Evolutionary conservation across 2,888 invertebrate species (phyloP).

Genomic region (Tipula unca): DNA sequence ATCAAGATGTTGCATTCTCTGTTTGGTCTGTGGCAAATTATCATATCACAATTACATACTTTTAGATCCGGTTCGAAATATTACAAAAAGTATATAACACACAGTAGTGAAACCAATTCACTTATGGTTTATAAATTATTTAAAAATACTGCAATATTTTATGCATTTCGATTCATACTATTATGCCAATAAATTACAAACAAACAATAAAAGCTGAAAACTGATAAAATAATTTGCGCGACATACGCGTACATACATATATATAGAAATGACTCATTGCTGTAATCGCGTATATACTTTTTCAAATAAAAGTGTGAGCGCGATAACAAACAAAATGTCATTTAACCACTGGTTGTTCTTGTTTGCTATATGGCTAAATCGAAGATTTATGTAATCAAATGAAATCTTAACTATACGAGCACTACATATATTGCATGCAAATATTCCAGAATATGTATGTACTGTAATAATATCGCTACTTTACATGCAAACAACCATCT

Average conservation of each 20-base stretch:
- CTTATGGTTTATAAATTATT: neutral
- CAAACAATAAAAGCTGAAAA: neutral
- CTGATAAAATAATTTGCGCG: no score
- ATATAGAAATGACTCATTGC: neutral
- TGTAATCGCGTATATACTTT: no score
- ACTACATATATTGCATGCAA: neutral
- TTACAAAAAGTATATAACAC: neutral
- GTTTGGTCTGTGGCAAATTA: no score
- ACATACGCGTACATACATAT: no score
- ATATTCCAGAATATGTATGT: neutral
- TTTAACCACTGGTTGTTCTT: neutral
- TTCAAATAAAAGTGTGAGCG: neutral
- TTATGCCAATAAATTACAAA: no score
- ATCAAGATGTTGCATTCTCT: no score
- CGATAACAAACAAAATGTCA: neutral
- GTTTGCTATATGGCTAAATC: neutral
- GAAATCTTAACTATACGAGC: neutral
- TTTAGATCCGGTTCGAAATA: neutral
- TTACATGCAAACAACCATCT: neutral
- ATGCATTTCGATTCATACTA: neutral
- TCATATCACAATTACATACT: no score
- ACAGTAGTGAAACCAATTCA: neutral
- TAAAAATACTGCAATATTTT: neutral
- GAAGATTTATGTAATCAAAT: neutral
- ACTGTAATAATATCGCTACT: neutral